These are phyloP conservation scores for sheep (Ovis aries) DNA, from an alignment of 2,113 vertebrate species.

Conservation along the genomic window ARS-UI_Ramb_v3.0 NC_056076.1:21268501-21269000, in stretches of 20 bases:
- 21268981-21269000: background rate
- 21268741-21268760: background rate
- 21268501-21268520: background rate
- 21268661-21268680: background rate
- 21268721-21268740: background rate
- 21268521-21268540: background rate
- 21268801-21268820: background rate
- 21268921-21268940: accelerated
- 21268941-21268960: background rate
- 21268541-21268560: background rate
- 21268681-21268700: background rate
- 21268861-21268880: background rate
- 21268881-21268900: too few species aligned
- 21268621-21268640: background rate
- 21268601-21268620: background rate
- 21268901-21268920: background rate
- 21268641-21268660: background rate
- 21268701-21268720: background rate
- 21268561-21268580: background rate
- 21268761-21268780: background rate
- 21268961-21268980: background rate
- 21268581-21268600: background rate
- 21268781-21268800: background rate
- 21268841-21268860: background rate
- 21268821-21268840: background rate